Base-by-base conservation (phyloP, 2,888 invertebrate species). In the Xestia c-nigrum region DNA sequence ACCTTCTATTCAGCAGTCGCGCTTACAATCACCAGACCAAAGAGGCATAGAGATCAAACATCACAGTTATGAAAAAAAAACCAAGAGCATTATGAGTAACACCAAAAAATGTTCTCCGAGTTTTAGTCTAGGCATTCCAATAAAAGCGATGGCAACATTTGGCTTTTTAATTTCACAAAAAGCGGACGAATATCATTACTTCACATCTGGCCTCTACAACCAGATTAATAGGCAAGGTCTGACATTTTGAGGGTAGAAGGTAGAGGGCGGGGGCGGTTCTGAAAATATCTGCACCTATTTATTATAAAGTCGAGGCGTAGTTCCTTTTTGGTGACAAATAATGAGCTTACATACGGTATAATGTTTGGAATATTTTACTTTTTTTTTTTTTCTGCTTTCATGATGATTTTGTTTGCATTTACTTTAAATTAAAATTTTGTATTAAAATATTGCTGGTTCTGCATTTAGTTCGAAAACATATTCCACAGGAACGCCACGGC, bases 271-370 rank as follows among this genome's bases (percentile, higher is more conserved):
- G 47, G 47, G 21, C 5, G 47, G 47, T 21, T 4, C 47, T 47
- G 19, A 66, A 66, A 66, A 66, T 66, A 47, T 66, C 31, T 66
- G 7, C 31, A 19, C 66, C 31, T 31, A 21, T 66, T 66, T 66
- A 47, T 47, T 47, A n/a, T 9, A 46, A 66, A 9, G 24, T 24
- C 1, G 19, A 24, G 19, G 19, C 19, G 31, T 24, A 24, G 24
- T 24, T 24, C 46, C 19, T 19, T 24, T 65, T 43, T n/a, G 12
- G 3, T 10, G 65, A 21, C 24, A 66, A 47, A 38, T 59, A 31
- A 59, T 61, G 59, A 61, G 59, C 31, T 16, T 16, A 38, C 7
- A 31, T 61, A 38, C 31, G 31, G 38, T 19, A 4, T 59, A 31
- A 19, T 59, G 59, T 31, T 59, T 16, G 59, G 19, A 59, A 59